Percentiles rank a stretch among this genome's conserved stretches.
These are phyloP conservation scores for Ophioderma brevispina DNA, from an alignment of 35 echinoderm and acorn worm species.

Conservation along the genomic window DNA sequence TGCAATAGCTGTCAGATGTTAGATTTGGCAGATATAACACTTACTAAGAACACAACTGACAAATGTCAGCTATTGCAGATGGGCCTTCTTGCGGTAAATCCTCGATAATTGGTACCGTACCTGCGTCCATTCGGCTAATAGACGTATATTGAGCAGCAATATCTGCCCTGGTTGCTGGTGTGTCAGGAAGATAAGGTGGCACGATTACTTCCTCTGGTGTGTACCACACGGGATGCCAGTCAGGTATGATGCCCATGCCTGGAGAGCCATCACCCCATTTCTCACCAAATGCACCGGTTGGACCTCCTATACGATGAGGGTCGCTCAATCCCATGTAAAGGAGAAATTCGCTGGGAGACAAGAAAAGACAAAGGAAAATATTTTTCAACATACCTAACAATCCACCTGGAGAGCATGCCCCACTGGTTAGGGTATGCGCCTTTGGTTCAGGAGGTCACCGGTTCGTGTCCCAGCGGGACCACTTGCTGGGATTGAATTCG, in stretches of 20 bases:
- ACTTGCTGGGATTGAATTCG: too few relatives aligned
- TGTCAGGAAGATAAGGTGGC: conserved; percentile 87
- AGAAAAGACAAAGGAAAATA: not conserved
- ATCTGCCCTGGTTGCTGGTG: conserved; percentile 67
- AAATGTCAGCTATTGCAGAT: too few relatives aligned
- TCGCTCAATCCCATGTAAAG: conserved; percentile 93
- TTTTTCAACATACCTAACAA: too few relatives aligned
- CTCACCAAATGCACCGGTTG: conserved; percentile 76
- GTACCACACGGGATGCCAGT: conserved; percentile 89
- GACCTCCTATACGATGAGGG: conserved; percentile 66
- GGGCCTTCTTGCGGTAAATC: too few relatives aligned
- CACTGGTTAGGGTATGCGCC: too few relatives aligned
- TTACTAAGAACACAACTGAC: too few relatives aligned
- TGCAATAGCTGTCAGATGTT: too few relatives aligned
- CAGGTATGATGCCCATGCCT: conserved; percentile 62
- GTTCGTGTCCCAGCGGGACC: too few relatives aligned
- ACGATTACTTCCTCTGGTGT: conserved; percentile 81
- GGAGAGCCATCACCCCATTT: conserved; percentile 82
- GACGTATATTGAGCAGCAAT: conserved; percentile 92
- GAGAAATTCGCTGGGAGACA: conserved; percentile 75
- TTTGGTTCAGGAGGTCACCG: too few relatives aligned
- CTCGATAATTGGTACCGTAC: too few relatives aligned
- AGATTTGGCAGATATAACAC: too few relatives aligned
- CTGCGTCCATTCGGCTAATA: conserved; percentile 85
- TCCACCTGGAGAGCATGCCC: too few relatives aligned